Conservation (phyloP, 2,797 vertebrate species). For the Tachyglossus aculeatus region DNA sequence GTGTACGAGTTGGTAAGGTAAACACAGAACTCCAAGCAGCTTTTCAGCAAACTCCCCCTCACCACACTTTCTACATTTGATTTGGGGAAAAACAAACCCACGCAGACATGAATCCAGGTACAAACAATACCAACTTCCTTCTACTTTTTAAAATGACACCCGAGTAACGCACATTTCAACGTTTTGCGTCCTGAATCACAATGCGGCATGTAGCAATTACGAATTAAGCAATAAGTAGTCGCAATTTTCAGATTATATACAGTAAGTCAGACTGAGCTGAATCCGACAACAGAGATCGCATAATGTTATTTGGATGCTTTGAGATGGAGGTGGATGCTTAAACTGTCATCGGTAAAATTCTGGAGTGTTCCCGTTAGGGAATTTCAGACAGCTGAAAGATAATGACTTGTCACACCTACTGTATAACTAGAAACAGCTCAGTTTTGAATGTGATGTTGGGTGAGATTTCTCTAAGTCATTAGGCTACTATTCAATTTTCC, state of each 20-base stretch:
- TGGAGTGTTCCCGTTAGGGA: background rate
- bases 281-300: background rate
- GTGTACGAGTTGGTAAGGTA: no score
- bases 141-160: background rate
- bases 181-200: slow-evolving; percentile 4
- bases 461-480: slow-evolving; percentile 13
- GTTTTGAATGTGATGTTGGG: slow-evolving; percentile 1
- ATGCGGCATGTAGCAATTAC: background rate
- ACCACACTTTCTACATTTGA: no score
- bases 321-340: slow-evolving; percentile 1
- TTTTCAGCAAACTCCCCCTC: no score
- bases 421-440: background rate
- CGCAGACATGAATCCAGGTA: no score
- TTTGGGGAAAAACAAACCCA: no score
- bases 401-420: slow-evolving; percentile 12
- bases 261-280: slow-evolving; percentile 9
- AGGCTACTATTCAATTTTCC: background rate
- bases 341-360: background rate
- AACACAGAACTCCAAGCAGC: no score
- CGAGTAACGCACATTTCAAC: background rate
- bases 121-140: no score
- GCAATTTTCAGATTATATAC: background rate
- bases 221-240: background rate
- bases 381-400: slow-evolving; percentile 1
- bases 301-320: background rate